Percentiles rank a stretch among this genome's conserved stretches.
Evolutionary conservation across 2,888 invertebrate species (phyloP).

Genomic region (Drosophila maculinotata): DNA sequence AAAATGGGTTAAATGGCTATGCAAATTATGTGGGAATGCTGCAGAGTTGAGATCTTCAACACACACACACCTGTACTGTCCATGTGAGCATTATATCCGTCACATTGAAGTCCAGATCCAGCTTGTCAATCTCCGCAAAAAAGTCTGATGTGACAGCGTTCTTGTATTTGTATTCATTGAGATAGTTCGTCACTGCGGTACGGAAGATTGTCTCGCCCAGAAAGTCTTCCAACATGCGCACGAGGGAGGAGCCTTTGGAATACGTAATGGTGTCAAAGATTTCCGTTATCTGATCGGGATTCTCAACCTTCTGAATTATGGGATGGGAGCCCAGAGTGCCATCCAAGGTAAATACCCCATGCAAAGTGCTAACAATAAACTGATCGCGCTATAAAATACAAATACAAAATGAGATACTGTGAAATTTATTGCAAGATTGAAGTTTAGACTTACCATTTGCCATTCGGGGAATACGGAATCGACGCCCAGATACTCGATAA

Average conservation of each 20-base stretch:
- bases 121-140: constrained; percentile 86
- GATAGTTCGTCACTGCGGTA: constrained; percentile 90
- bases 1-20: constrained; percentile 36
- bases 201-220: constrained; percentile 89
- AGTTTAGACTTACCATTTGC: constrained; percentile 88
- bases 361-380: constrained; percentile 90
- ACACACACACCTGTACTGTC: constrained; percentile 87
- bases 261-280: constrained; percentile 97
- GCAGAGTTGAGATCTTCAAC: constrained; percentile 1
- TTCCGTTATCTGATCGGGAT: constrained; percentile 96
- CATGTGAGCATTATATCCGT: constrained; percentile 92
- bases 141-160: constrained; percentile 94
- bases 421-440: not conserved
- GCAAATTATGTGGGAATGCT: constrained; percentile 19
- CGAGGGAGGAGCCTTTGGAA: constrained; percentile 94
- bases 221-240: constrained; percentile 95
- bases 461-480: constrained; percentile 90
- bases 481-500: constrained; percentile 93
- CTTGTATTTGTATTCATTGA: constrained; percentile 89
- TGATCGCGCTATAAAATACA: constrained; percentile 89
- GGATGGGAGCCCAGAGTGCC: constrained; percentile 94
- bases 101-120: constrained; percentile 86
- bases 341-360: constrained; percentile 90
- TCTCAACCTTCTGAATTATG: constrained; percentile 93
- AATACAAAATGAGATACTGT: not conserved